Evolutionary conservation across 2,888 invertebrate species (phyloP).

Genomic region (Andrena praecox): DNA sequence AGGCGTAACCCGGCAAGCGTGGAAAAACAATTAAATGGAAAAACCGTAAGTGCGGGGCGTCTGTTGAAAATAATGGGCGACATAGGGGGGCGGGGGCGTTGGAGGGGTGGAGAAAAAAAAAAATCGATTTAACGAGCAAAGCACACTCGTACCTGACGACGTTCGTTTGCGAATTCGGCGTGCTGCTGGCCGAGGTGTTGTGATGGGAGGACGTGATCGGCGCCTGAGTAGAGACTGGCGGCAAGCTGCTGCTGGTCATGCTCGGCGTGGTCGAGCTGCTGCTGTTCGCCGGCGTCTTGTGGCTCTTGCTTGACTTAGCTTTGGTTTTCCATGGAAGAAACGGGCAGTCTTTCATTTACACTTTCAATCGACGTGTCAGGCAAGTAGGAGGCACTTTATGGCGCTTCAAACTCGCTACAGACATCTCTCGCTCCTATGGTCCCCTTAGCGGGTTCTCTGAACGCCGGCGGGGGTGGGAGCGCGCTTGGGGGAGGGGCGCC

Average conservation of each 20-base stretch:
- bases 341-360: background rate
- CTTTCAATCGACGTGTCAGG: background rate
- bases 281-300: constrained; percentile 81
- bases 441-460: too few relatives aligned
- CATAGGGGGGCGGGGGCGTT: background rate
- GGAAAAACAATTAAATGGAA: constrained; percentile 62
- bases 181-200: constrained; percentile 76
- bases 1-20: constrained; percentile 62
- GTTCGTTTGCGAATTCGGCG: constrained; percentile 82
- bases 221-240: constrained; percentile 76
- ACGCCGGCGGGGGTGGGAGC: too few relatives aligned
- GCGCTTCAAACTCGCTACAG: background rate
- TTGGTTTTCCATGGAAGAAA: constrained; percentile 27
- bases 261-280: constrained; percentile 78
- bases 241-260: constrained; percentile 77
- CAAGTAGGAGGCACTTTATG: background rate
- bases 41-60: constrained; percentile 42
- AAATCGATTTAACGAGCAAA: constrained; percentile 52
- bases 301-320: constrained; percentile 84
- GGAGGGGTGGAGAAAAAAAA: background rate
- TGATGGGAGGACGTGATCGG: constrained; percentile 77
- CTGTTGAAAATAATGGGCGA: constrained; percentile 29
- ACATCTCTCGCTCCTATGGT: too few relatives aligned
- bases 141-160: constrained; percentile 80
- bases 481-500: background rate